Base-by-base conservation (phyloP, 2,888 invertebrate species). In the Chrysolina haemoptera region DNA sequence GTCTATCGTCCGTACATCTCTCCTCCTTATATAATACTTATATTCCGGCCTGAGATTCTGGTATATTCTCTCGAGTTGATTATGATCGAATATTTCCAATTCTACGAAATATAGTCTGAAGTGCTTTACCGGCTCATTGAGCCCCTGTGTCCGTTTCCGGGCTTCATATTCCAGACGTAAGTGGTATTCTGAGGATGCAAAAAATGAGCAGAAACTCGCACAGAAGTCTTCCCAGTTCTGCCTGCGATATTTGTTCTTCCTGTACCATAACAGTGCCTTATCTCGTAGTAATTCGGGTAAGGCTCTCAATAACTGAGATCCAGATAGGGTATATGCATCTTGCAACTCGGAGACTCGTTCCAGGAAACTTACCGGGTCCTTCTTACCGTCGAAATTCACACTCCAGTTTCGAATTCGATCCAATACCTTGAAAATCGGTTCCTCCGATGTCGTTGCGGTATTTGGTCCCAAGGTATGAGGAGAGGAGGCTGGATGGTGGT, bases 231-330 rank as follows among this genome's bases (percentile, higher is more conserved):
- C 1, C 14, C 59, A 20, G 12, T 20, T 20, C 8, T 53, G 18
- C 53, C 20, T 8, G 20, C 14, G 20, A 18, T 11, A 20, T 65
- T 12, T 65, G 20, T 22, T 41, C 11, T 41, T 46, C 22, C 46
- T 65, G 65, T 46, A 65, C 62, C 62, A 62, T 10, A 62, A 22
- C 35, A 62, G 10, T 20, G 62, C 22, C 62, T 62, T 62, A 1
- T 35, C 62, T 55, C 55, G 16, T 16, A 55, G 12, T 22, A 55
- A 16, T 55, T 55, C 55, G 11, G 55, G 55, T 55, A 55, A 12
- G 1, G 11, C 55, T 12, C 14, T n/a, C 20, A 27, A 27, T 27
- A 27, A 5, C 5, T 27, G 27, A 27, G 27, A 27, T 27, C 27
- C 27, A 1, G 27, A 27, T 3, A 1, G 1, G 5, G 27, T 27